Conservation (phyloP, 2,113 vertebrate genomes). For the Vulpes lagopus region DNA sequence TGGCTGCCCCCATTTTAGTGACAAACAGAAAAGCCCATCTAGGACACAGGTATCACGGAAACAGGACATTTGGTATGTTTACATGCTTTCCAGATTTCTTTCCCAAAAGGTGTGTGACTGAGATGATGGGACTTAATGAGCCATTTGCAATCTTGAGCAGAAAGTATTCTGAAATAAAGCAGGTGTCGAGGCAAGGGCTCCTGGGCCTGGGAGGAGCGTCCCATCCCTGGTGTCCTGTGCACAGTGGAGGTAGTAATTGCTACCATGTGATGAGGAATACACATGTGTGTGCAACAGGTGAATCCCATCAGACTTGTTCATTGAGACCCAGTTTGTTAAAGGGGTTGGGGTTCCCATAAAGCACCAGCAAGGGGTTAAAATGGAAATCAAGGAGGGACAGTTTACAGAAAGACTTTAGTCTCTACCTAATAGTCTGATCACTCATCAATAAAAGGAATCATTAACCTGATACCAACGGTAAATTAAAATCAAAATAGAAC, state of each 20-base stretch:
- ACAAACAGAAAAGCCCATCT: slow-evolving; percentile 56
- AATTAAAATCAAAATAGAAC: neutral
- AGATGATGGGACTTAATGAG: slow-evolving; percentile 70
- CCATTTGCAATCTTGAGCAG: slow-evolving; percentile 64
- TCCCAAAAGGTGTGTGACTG: slow-evolving; percentile 51
- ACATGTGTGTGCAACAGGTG: neutral
- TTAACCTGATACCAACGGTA: neutral
- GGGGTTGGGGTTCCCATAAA: neutral
- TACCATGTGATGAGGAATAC: slow-evolving; percentile 60
- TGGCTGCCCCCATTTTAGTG: slow-evolving; percentile 31
- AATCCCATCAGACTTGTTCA: slow-evolving; percentile 48
- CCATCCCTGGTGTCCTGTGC: slow-evolving; percentile 43
- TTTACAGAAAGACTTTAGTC: neutral
- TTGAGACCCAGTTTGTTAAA: neutral
- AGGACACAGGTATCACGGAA: neutral
- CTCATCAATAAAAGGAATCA: neutral
- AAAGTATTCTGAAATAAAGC: slow-evolving; percentile 76
- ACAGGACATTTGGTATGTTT: slow-evolving; percentile 31
- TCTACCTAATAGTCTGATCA: neutral
- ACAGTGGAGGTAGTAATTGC: slow-evolving; percentile 54
- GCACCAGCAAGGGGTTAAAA: neutral
- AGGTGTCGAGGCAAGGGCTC: slow-evolving; percentile 74
- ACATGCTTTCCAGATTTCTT: slow-evolving; percentile 38
- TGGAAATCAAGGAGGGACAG: too few species aligned
- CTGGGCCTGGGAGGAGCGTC: slow-evolving; percentile 49